phyloP scores from a whole-genome alignment of 2,888 invertebrate species.

The Thalpophila matura region DNA sequence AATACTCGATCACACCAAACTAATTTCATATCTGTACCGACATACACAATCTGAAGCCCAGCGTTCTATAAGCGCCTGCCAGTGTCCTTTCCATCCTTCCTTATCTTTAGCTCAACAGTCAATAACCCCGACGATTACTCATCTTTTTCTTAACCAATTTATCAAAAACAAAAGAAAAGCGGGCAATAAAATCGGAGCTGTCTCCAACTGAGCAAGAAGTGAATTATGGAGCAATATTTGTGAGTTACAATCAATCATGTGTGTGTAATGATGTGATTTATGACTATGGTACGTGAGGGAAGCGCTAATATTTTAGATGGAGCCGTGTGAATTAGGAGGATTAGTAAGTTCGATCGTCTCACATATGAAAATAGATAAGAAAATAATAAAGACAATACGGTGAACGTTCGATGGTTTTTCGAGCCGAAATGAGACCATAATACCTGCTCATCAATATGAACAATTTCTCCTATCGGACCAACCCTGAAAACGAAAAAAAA shows the following conservation, averaged over 20 bases:
- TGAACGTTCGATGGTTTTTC: constrained; percentile 6
- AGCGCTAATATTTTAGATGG: constrained; percentile 42
- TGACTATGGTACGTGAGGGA: constrained; percentile 23
- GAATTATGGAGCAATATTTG: constrained; percentile 34
- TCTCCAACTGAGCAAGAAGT: constrained; percentile 14
- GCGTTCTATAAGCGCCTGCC: no score
- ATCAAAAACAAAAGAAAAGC: constrained; percentile 7
- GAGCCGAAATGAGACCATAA: background rate
- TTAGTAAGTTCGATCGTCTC: background rate
- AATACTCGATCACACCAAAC: no score
- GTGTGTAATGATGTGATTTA: constrained; percentile 45
- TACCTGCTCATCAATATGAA: no score
- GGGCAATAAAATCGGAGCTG: background rate
- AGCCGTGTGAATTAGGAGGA: constrained; percentile 3
- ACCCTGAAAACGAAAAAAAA: no score
- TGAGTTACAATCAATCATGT: constrained; percentile 48
- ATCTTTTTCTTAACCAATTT: background rate
- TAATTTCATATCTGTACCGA: no score
- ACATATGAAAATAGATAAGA: background rate
- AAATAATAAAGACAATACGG: constrained; percentile 6
- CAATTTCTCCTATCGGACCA: no score
- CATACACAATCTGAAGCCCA: no score
- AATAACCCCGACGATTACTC: background rate
- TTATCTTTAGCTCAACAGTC: no score
- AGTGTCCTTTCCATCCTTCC: no score